Base-by-base conservation (phyloP, 2,797 vertebrate genomes). In the Sus cebifrons region DNA sequence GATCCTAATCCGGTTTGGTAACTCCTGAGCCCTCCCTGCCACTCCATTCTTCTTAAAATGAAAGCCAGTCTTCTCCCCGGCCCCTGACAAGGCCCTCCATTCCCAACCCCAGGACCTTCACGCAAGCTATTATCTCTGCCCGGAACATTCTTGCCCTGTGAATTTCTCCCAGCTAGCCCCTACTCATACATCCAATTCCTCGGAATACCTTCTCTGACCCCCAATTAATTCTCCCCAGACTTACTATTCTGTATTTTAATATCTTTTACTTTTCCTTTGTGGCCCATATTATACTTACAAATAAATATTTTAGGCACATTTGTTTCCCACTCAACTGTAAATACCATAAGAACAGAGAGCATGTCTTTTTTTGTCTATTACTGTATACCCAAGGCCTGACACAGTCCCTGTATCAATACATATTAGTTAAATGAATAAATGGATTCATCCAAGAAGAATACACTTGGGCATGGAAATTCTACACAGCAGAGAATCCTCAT, bases 361-460 rank as follows among this genome's bases (percentile, higher is more conserved):
- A 1, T 49, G 21, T 73, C 23, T 62, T 64, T 52, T 65, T 71
- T 89, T 90, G 29, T 68, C 18, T 36, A 77, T 7, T n/a, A 12
- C 44, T 85, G 1, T 62, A 49, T 60, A 64, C 29, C 6, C 49
- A 79, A 79, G 36, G 23, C 29, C 73, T 74, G 25, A 40, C 65
- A 65, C 44, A 13, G n/a, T 85, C 36, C 40, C 70, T 93, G 21
- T 36, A 71, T 49, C 74, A 52, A 23, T 36, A 44, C 13, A 23
- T 7, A 25, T 60, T 68, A 89, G 32, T 54, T 92, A n/a, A 70
- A 56, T 54, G 60, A 75, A 67, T 52, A 78, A 74, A 84, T 56
- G 18, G 79, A 92, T 49, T 67, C 18, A 18, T 54, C 18, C 67
- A 49, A 27, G 23, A 36, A 60, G 58, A 73, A 71, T 3, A 13